Base-by-base conservation (phyloP, 2,113 vertebrate genomes). In the Cheilinus undulatus region DNA sequence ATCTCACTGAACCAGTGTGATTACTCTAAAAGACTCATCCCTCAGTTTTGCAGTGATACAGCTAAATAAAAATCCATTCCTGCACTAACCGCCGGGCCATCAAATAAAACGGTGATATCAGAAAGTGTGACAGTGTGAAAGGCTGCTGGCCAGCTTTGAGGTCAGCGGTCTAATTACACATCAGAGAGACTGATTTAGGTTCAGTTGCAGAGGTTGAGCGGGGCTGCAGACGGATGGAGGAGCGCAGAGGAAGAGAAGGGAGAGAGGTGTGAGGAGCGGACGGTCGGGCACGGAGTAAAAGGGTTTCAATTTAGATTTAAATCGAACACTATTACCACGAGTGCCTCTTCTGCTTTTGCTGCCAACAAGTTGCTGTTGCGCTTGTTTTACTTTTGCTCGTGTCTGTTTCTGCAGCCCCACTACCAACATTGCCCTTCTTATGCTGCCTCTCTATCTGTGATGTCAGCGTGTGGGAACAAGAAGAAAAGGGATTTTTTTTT, bases 131-230 rank as follows among this genome's bases (percentile, higher is more conserved):
- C 80, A 61, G 78, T 68, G 53, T 82, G 85, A 80, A 53, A 69
- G 68, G 78, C 66, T 26, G 80, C 76, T 76, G 73, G 70, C 61
- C 51, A 53, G 58, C 64, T 52, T 69, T 85, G 79, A 89, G 88
- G 89, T 90, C 82, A 26, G 24, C 36, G 45, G 77, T 88, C 80
- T 90, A 89, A 91, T 92, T 90, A 86, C 90, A 89, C 83, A 85
- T 86, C 79, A 87, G 73, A 82, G 80, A 88, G 85, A 83, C 65
- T 72, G 78, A 85, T 88, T 87, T 70, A 60, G 84, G 69, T 71
- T 78, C 64, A 67, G 80, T 72, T 80, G 65, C 68, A 73, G 81
- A 79, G 80, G 84, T 82, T 53, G 73, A 15, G 20, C 4, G 5
- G 68, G 45, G 56, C 45, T 54, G 84, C 58, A 52, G 81, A 83